Evolutionary conservation across 2,797 vertebrate genomes (phyloP), one percentile per base, ranked within the genome.

Genomic region (Bucorvus abyssinicus): DNA sequence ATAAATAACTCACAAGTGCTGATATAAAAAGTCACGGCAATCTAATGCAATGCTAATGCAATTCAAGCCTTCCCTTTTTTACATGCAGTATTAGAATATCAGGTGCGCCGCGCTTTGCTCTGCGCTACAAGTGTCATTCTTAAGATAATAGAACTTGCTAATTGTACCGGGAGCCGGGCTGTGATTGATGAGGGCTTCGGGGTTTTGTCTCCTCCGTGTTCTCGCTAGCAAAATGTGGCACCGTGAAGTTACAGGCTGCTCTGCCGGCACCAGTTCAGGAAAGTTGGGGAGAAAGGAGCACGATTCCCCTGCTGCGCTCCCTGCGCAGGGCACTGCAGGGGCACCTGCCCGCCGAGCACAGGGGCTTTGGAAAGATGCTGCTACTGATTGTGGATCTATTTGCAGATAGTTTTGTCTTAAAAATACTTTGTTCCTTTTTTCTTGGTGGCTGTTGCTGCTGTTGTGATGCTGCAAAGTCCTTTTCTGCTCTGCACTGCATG

Each of bases 1-100:
- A 98, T 98, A 97, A 98, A 98, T 97, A 98, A 98, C 96, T 77
- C 96, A 68, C 67, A 95, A 95, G 95, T 93, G 96, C 94, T 94
- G 87, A 93, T 82, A 95, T 90, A 96, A 94, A 95, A 95, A 95
- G 95, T 95, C 94, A 52, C 24, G 38, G 95, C 93, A 80, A 93
- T 93, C 94, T 95, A 95, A 97, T 89, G 91, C 92, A 86, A 93
- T 95, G 97, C 95, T 95, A 96, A 97, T 92, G 91, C 84, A 79
- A 96, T 87, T 65, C 93, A 79, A 74, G 34, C 45, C 79, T 89
- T 94, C 64, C 65, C 84, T 96, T 88, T 78, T 96, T 90, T 93
- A 70, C 91, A 85, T 81, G 90, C 89, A 61, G 95, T 32, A 87
- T 96, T 91, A 94, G 65, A 94, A 97, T 96, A 96, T 81, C 30